Base-by-base conservation (phyloP, 2,797 vertebrate species). In the Sorex maritimensis region DNA sequence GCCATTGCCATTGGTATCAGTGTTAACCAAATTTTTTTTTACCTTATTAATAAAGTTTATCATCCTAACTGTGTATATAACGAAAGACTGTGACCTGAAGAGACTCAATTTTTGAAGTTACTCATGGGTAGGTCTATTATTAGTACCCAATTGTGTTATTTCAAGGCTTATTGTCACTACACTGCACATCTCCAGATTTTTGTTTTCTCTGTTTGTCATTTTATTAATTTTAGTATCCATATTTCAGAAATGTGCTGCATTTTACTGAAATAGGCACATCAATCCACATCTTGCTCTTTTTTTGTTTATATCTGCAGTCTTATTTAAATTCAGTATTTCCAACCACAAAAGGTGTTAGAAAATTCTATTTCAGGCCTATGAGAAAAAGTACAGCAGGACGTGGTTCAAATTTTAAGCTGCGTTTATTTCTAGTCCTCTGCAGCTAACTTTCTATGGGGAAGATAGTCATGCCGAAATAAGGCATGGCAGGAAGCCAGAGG, bases 331-430 rank as follows among this genome's bases (percentile, higher is more conserved):
- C 94, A 68, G 67, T 55, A 88, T 86, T 91, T 88, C 94, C 92
- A 95, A 69, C 88, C 84, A 95, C 93, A 92, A 90, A 96, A 96
- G 94, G 92, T 95, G 95, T 95, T 90, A 92, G 93, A 94, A 95
- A 96, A 75, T 86, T 86, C 94, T 95, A 94, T 96, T 96, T 94
- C 63, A 55, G 92, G 86, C 81, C 88, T 77, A 41, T 21, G 73
- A 87, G 95, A 93, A 90, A 93, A 93, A 88, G 77, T 89, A 67
- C 28, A 52, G 73, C 72, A 69, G 88, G 55, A 82, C 46, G 87
- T 75, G 55, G 80, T 84, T 95, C 92, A 85, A 28, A 83, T 85
- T 86, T 88, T 85, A 78, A 95, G 58, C 84, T 87, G 83, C 61
- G 19, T 82, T 92, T 93, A 49, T 91, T 92, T 86, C 92, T 95